Conservation (phyloP, 2,797 vertebrate species). For the Oreochromis mossambicus region DNA sequence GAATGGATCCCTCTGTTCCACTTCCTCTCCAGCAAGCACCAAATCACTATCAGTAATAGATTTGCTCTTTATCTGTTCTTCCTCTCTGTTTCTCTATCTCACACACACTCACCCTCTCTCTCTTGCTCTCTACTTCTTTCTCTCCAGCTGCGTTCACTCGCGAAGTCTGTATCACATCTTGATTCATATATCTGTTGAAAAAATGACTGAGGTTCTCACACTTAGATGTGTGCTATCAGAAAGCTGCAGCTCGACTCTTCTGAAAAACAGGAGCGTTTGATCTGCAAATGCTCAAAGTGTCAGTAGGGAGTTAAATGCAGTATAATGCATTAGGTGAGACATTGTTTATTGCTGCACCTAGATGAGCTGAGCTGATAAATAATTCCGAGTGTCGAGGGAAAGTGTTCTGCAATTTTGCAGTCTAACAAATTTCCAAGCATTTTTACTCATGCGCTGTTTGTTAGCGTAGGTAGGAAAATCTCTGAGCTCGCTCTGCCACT, state of each 20-base stretch:
- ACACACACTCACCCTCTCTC: neutral
- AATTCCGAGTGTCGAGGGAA: neutral
- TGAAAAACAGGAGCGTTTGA: neutral
- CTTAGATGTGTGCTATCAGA: neutral
- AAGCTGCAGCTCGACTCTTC: neutral
- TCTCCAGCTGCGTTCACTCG: neutral
- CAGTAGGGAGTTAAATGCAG: neutral
- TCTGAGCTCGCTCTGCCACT: neutral
- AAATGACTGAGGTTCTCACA: neutral
- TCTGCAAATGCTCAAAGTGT: neutral
- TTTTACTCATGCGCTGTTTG: neutral
- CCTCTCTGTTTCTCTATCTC: neutral
- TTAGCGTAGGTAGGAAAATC: neutral
- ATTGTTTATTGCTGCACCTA: neutral
- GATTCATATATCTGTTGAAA: neutral
- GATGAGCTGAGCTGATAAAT: neutral
- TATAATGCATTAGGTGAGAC: neutral
- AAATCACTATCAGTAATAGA: constrained; percentile 60
- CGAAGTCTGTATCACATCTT: neutral
- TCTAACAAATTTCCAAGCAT: neutral
- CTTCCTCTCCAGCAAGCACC: constrained; percentile 49
- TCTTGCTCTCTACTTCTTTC: neutral
- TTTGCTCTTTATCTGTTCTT: constrained; percentile 26
- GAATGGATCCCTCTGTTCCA: constrained; percentile 57
- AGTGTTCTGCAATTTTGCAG: neutral